Base-by-base conservation (phyloP, 2,888 invertebrate genomes). In the Gari tellinella region DNA sequence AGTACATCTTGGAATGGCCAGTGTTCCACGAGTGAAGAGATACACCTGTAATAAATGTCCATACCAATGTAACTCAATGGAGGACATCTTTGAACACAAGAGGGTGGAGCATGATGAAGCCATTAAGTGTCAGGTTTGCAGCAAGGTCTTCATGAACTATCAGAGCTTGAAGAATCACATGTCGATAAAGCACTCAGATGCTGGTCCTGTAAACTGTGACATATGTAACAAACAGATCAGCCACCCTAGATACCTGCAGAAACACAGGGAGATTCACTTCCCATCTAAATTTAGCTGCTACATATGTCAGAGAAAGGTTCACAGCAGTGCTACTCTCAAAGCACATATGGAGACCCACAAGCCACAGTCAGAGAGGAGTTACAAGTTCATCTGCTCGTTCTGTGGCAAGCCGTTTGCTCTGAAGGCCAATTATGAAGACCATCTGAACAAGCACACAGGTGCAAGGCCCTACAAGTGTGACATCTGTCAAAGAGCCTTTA, bases 381-480 rank as follows among this genome's bases (percentile, higher is more conserved):
- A 86, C 52, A 72, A 76, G 10, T 83, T 70, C 65, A 55, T 75
- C 1, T 88, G 88, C 60, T 67, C 62, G 0, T 81, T 72, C 51
- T 88, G 88, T 64, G 84, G 81, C 4, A 77, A 81, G 23, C 67
- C 74, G 15, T 82, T 81, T 55, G 68, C 74, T 37, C 72, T 73
- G 61, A 85, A 83, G 43, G 64, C 81, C 14, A 82, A 83, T 23
- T 83, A 76, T 25, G 51, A 66, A 5, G 86, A 88, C 57, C 88
- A 88, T 68, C 56, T 86, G 15, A 88, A 88, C 62, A 86, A 84
- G 40, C 87, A 87, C 55, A 86, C 86, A n/a, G 86, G 86, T 12
- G 80, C 76, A 8, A 78, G 79, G 38, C 88, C 88, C 0, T 84
- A 86, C 51, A 57, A 60, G 12, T 88, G 88, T 69, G 73, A 81